A percentile compares a stretch with the other conserved stretches of the same genome.
phyloP scores from a whole-genome alignment of 2,113 vertebrate genomes.

The Harpagus bidentatus region DNA sequence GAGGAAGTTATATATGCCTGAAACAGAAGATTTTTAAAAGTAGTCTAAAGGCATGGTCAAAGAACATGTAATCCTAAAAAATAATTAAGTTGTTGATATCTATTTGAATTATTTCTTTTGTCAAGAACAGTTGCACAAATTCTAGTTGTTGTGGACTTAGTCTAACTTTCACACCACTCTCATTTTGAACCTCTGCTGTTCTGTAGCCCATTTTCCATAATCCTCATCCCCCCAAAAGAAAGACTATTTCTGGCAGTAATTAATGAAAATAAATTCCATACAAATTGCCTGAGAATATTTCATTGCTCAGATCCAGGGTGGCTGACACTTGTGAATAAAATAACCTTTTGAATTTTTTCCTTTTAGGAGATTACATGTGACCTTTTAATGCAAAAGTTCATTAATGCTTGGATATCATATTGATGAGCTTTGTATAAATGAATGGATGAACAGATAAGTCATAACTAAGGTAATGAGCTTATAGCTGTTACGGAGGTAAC shows the following conservation, averaged over 20 bases:
- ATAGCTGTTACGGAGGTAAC: not conserved
- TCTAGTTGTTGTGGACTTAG: not conserved
- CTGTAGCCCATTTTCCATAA: not conserved
- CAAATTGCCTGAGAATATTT: not conserved
- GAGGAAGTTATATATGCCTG: not conserved
- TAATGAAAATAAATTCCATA: slow-evolving; percentile 10
- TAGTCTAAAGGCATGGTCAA: not conserved
- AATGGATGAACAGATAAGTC: not conserved
- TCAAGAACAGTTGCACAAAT: not conserved
- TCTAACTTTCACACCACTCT: not conserved
- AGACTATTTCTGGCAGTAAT: not conserved
- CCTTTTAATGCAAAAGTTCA: not conserved
- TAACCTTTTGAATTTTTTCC: not conserved
- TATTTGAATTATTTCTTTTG: not conserved
- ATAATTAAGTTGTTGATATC: not conserved
- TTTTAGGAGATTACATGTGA: not conserved
- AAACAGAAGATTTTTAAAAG: not conserved
- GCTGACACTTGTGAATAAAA: not conserved
- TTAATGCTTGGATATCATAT: slow-evolving; percentile 15
- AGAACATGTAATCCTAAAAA: not conserved
- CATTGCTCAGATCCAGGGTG: not conserved
- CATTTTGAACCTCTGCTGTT: not conserved
- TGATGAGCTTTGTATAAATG: not conserved
- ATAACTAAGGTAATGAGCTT: slow-evolving; percentile 11
- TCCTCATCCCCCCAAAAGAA: not conserved